Conservation (phyloP, 2,888 invertebrate genomes). For the Rugalucina vietnamica region DNA sequence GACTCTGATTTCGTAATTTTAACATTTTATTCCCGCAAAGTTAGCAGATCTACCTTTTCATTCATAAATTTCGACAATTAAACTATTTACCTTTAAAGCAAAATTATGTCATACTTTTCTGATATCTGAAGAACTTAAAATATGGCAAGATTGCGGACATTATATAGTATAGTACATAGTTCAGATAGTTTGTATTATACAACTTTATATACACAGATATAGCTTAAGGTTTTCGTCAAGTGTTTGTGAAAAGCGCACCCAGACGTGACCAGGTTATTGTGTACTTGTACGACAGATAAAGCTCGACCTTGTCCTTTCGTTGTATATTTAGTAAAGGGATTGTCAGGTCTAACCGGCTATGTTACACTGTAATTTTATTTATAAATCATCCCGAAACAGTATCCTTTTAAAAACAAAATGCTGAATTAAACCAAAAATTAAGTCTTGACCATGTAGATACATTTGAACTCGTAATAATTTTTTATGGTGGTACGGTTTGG, state of each 20-base stretch:
- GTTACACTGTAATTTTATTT: too few species aligned
- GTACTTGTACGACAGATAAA: not conserved
- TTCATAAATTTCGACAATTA: not conserved
- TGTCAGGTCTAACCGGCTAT: slow-evolving; percentile 2
- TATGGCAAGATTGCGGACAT: slow-evolving; percentile 28
- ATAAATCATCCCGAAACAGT: too few species aligned
- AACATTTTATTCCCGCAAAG: not conserved
- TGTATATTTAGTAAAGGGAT: slow-evolving; percentile 4
- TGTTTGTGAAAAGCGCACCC: not conserved
- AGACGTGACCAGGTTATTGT: slow-evolving; percentile 5
- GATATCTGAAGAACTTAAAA: slow-evolving; percentile 15
- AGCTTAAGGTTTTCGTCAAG: not conserved
- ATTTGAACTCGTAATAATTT: too few species aligned
- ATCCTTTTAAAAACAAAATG: too few species aligned
- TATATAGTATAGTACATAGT: not conserved
- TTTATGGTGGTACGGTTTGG: too few species aligned
- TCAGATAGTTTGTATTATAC: not conserved
- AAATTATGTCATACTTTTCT: not conserved
- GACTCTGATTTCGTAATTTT: too few species aligned
- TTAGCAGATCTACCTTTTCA: not conserved
- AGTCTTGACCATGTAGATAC: too few species aligned
- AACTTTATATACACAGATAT: not conserved
- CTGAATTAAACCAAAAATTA: too few species aligned
- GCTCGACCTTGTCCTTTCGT: slow-evolving; percentile 2
- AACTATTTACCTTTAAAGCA: not conserved